phyloP scores from a whole-genome alignment of 2,888 invertebrate species.

The Scaptomyza flava region DNA sequence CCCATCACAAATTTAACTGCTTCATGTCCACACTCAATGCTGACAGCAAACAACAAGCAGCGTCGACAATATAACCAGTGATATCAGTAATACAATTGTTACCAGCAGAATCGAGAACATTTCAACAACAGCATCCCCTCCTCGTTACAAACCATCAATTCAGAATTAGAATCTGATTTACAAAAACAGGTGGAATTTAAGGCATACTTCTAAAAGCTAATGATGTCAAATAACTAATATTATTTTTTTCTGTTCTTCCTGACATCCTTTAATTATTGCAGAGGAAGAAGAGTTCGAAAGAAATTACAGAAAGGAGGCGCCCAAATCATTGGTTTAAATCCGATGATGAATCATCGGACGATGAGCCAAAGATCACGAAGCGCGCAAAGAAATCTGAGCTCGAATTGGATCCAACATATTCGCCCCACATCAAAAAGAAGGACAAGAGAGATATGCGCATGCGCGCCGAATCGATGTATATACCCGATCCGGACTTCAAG shows the following conservation, averaged over 20 bases:
- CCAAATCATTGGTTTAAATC: neutral
- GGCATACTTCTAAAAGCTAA: constrained; percentile 9
- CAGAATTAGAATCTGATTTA: constrained; percentile 33
- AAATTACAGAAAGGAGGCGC: neutral
- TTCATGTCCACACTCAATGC: constrained; percentile 16
- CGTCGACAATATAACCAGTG: neutral
- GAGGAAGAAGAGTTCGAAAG: neutral
- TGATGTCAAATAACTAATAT: constrained; percentile 14
- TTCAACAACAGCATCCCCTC: constrained; percentile 11
- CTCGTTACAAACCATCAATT: constrained; percentile 22
- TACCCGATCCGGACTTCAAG: neutral
- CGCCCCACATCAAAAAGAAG: neutral
- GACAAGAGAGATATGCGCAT: neutral
- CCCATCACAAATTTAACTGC: constrained; percentile 21
- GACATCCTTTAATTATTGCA: neutral
- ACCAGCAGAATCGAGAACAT: neutral
- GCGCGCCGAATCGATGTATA: constrained; percentile 38
- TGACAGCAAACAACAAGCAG: constrained; percentile 8
- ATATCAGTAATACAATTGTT: neutral
- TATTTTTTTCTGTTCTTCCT: constrained; percentile 6
- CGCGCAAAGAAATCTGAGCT: neutral
- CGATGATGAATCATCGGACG: neutral
- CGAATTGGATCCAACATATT: neutral
- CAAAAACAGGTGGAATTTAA: constrained; percentile 45
- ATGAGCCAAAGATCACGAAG: constrained; percentile 1